phyloP scores from a whole-genome alignment of 2,797 vertebrate genomes.

The Mus caroli region DNA sequence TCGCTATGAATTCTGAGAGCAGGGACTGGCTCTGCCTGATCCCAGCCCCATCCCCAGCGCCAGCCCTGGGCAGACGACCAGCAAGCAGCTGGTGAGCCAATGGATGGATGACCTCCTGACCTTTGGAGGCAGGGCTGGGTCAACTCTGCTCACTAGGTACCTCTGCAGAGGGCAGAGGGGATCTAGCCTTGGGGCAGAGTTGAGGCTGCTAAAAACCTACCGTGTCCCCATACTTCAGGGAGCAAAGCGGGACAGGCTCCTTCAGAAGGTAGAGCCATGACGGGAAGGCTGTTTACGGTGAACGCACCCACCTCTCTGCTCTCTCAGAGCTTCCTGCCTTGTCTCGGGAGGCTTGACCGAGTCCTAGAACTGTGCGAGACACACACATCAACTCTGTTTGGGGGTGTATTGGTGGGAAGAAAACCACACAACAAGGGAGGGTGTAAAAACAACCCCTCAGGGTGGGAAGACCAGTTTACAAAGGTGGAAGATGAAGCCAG shows the following conservation, averaged over 20 bases:
- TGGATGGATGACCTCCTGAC: background rate
- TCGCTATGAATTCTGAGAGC: background rate
- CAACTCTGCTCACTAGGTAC: background rate
- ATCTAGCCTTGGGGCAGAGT: background rate
- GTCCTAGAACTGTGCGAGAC: background rate
- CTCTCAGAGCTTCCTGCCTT: background rate
- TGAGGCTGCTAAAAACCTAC: background rate
- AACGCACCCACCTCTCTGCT: background rate
- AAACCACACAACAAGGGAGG: background rate
- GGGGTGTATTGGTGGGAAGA: background rate
- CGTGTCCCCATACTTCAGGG: background rate
- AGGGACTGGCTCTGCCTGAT: background rate
- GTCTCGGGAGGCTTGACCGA: background rate
- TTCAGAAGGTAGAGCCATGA: background rate
- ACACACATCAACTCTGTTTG: background rate
- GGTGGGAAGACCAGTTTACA: background rate
- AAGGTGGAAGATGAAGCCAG: background rate
- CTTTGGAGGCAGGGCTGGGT: background rate
- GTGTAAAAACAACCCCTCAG: background rate
- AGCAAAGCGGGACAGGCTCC: background rate
- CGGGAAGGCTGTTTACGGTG: background rate
- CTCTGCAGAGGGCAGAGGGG: background rate
- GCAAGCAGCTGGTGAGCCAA: background rate
- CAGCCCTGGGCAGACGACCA: background rate
- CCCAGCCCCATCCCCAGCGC: background rate